phyloP scores from a whole-genome alignment of 2,888 invertebrate genomes.

The Aromia moschata region DNA sequence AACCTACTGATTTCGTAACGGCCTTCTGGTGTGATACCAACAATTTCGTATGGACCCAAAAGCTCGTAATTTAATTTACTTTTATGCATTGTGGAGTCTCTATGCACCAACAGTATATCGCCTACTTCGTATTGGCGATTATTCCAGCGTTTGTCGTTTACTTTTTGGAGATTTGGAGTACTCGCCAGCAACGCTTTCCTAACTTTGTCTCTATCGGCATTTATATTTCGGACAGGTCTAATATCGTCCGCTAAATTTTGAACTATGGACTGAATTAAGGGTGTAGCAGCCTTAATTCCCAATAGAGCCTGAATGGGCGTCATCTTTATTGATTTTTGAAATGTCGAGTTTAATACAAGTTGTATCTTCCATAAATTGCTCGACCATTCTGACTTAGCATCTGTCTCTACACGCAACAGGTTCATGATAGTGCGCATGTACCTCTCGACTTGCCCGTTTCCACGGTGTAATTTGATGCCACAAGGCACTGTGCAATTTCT shows the following conservation, averaged over 20 bases:
- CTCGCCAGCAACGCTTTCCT: neutral
- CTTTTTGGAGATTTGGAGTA: neutral
- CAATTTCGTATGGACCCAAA: constrained; percentile 36
- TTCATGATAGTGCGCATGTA: constrained; percentile 11
- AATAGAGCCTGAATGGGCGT: neutral
- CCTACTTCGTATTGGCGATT: constrained; percentile 28
- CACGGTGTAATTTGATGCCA: too few relatives aligned
- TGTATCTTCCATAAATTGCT: constrained; percentile 17
- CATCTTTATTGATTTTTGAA: constrained; percentile 6
- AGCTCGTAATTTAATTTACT: constrained; percentile 38
- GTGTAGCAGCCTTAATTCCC: constrained; percentile 15
- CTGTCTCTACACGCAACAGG: constrained; percentile 6
- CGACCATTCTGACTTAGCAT: constrained; percentile 17
- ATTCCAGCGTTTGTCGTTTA: constrained; percentile 32
- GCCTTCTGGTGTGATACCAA: constrained; percentile 4
- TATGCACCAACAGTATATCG: constrained; percentile 38
- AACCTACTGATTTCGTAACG: constrained; percentile 26
- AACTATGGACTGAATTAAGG: constrained; percentile 33
- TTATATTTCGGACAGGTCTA: constrained; percentile 26
- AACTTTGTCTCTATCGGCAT: constrained; percentile 29
- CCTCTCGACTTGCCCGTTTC: constrained; percentile 7
- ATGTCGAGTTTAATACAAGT: constrained; percentile 11
- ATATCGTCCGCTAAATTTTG: constrained; percentile 26
- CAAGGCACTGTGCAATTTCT: constrained; percentile 12
- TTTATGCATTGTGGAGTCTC: constrained; percentile 35